These are phyloP conservation scores for Protosalanx chinensis DNA, from an alignment of 2,797 vertebrate genomes.

Conservation along the genomic window DNA sequence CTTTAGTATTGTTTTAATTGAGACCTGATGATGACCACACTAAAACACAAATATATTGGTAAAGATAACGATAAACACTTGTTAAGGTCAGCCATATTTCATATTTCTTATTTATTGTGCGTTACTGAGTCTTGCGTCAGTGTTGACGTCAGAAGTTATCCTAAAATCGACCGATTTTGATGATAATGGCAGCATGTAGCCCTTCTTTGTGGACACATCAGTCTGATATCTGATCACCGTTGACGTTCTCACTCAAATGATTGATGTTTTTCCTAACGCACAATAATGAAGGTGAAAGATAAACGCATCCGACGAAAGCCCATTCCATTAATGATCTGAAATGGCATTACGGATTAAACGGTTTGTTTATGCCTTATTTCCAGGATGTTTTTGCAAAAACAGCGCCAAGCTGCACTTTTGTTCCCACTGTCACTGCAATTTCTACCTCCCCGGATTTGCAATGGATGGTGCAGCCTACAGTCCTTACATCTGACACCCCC, in stretches of 20 bases:
- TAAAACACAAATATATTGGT: neutral
- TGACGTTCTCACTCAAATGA: neutral
- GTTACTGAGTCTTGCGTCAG: conserved; percentile 70
- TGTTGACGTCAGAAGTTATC: conserved; percentile 78
- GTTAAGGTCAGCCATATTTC: neutral
- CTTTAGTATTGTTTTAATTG: conserved; percentile 20
- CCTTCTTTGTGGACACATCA: neutral
- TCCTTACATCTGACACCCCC: conserved; percentile 76
- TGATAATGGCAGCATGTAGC: neutral
- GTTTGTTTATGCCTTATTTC: conserved; percentile 27
- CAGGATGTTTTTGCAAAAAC: conserved; percentile 79
- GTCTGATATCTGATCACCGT: neutral
- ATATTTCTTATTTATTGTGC: neutral
- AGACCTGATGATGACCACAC: neutral
- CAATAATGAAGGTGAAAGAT: conserved; percentile 1
- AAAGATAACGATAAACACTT: neutral
- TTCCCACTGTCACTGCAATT: conserved; percentile 85
- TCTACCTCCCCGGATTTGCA: conserved; percentile 81
- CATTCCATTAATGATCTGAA: conserved; percentile 12
- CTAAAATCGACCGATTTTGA: conserved; percentile 62
- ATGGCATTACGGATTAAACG: neutral
- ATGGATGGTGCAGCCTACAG: conserved; percentile 84
- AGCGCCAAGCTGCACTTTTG: conserved; percentile 78
- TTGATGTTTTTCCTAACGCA: conserved; percentile 3
- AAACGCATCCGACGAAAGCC: conserved; percentile 2